Evolutionary conservation across 2,797 vertebrate genomes (phyloP), one percentile per base, ranked within the genome.

Genomic region (Pterois miles): DNA sequence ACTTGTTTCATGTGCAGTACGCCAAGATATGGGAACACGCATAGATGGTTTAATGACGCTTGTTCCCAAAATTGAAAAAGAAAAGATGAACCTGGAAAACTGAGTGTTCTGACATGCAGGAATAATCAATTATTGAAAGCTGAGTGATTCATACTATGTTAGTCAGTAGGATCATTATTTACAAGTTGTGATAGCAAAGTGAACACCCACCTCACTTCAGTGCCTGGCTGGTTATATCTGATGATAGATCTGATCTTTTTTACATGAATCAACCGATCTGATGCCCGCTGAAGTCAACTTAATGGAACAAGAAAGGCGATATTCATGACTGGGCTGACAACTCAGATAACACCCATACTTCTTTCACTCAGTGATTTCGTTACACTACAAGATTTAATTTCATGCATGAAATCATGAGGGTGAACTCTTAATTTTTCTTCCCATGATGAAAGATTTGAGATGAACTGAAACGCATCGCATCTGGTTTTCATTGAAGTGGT

Each of bases 21-120:
- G 20, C 74, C 8, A 78, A 78, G 34, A 33, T 74, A 82, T 75
- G 50, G 59, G 27, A n/a, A n/a, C n/a, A n/a, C n/a, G 29, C 40
- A 71, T 40, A 73, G 3, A 43, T 0, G 2, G 71, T 38, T 20
- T 33, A 36, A 54, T 29, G 20, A 34, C 1, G 2, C 25, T 34
- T n/a, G n/a, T n/a, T 64, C 46, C 36, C 12, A 48, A 59, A 34
- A 52, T 22, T 4, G 3, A 10, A n/a, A 52, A 7, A 20, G 4
- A 8, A 29, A 2, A 65, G n/a, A n/a, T n/a, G n/a, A n/a, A n/a
- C n/a, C 16, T 12, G 18, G 16, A 57, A 71, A 58, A 54, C 1
- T 1, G 25, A 43, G 2, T 23, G 8, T 59, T 81, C 64, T 33
- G 56, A 56, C 9, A 59, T 5, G 34, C 14, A 14, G 3, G 16